A percentile compares a stretch with the other conserved stretches of the same genome.
These are phyloP conservation scores for Lycocerus yunnanus DNA, from an alignment of 2,888 invertebrate genomes.

Conservation along the genomic window DNA sequence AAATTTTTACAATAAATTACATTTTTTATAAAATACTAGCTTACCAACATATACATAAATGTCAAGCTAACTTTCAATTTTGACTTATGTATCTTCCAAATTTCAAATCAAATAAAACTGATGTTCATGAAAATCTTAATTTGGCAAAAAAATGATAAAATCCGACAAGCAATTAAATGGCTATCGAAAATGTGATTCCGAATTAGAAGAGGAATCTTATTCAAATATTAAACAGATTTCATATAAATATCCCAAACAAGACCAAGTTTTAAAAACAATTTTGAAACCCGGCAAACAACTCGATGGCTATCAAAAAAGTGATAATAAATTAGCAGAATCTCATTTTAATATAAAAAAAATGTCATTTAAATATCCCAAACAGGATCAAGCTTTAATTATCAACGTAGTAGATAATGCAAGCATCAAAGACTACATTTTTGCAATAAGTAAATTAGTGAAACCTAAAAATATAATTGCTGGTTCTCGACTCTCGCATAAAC, in stretches of 20 bases:
- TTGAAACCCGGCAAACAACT: not conserved
- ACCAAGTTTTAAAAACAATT: not conserved
- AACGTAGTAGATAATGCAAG: not conserved
- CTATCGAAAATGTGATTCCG: not conserved
- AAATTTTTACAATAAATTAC: too few species aligned
- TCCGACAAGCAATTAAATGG: not conserved
- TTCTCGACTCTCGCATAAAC: not conserved
- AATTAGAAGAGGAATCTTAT: not conserved
- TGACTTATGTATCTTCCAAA: not conserved
- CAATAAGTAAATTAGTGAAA: not conserved
- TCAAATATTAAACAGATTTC: not conserved
- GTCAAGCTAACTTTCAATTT: not conserved
- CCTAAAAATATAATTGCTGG: not conserved
- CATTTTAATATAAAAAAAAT: not conserved
- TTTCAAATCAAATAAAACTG: not conserved
- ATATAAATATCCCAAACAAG: not conserved
- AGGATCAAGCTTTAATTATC: not conserved
- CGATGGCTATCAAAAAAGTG: not conserved
- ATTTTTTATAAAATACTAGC: too few species aligned
- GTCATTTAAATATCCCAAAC: not conserved
- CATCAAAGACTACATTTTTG: not conserved
- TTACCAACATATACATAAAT: too few species aligned
- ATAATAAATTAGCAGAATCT: not conserved
- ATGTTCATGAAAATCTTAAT: not conserved
- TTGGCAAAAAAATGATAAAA: not conserved